Evolutionary conservation across 2,113 vertebrate species (phyloP), one percentile per base, ranked within the genome.

Genomic region (Aphyosemion australe): DNA sequence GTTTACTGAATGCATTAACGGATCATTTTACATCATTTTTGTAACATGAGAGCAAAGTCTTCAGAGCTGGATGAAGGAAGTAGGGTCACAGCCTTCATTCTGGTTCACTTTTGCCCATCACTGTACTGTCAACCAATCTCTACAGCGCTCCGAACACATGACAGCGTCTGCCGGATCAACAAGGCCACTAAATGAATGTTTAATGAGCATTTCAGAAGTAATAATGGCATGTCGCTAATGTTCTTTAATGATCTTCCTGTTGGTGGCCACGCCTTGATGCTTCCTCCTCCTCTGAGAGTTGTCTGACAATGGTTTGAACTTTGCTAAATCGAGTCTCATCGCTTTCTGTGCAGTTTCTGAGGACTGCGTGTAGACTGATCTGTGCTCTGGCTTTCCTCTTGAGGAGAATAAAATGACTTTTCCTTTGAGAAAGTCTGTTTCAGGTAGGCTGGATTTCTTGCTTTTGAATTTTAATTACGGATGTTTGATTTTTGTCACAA

Each of bases 181-280:
- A 89, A 91, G 88, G 92, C 91, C 92, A 90, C 91, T 65, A 93
- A 88, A 99, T 98, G 93, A 97, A 99, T 96, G 94, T 96, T 98
- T 98, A 95, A 99, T 98, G 96, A 95, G 90, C 93, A 59, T 90
- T 94, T 93, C 93, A 93, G 94, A 93, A 96, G 95, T 95, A 95
- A 92, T 96, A 96, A 98, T 96, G 95, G 95, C 88, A 93, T 94
- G 94, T 95, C 94, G 93, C 94, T 98, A 97, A 99, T 96, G 96
- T 94, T 95, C 95, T 94, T 91, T 97, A 97, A 98, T 95, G 95
- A 96, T 96, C 94, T 94, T 94, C 94, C 94, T 94, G 94, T 92
- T 93, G 66, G 91, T 91, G 92, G 92, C 94, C 94, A 93, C 94
- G 92, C 94, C 94, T 95, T 93, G 92, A 93, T 93, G 95, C 76